phyloP scores from a whole-genome alignment of 1,140 invertebrate species.

The Penaeus chinensis region DNA sequence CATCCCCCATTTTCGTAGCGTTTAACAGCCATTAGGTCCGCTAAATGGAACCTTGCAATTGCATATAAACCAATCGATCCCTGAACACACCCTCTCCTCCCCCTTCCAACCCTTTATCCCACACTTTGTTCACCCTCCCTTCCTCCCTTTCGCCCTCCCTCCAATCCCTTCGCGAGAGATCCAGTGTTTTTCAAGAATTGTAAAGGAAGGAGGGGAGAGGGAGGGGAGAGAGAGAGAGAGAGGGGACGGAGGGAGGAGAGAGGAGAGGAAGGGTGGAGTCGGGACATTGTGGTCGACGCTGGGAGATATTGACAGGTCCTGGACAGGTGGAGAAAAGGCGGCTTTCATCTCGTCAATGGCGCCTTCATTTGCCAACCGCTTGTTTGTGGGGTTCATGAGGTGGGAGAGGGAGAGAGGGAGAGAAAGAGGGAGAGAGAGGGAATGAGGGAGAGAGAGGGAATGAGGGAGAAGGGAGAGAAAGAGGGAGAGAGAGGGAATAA shows the following conservation, averaged over 20 bases:
- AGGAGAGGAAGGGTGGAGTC: background rate
- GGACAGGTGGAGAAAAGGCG: constrained; percentile 48
- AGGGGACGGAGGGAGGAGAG: too few relatives aligned
- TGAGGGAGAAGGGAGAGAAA: too few relatives aligned
- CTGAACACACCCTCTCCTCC: background rate
- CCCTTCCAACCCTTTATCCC: background rate
- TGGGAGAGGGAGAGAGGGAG: too few relatives aligned
- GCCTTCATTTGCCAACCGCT: constrained; percentile 22
- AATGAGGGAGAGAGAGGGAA: too few relatives aligned
- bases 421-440: too few relatives aligned
- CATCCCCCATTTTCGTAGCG: constrained; percentile 57
- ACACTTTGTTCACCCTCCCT: constrained; percentile 28
- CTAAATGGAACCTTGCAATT: constrained; percentile 58
- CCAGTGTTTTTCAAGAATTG: too few relatives aligned
- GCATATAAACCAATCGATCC: constrained; percentile 59
- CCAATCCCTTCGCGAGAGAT: too few relatives aligned
- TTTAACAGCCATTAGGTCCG: constrained; percentile 58
- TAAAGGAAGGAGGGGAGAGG: too few relatives aligned
- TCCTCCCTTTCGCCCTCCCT: background rate
- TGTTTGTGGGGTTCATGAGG: background rate
- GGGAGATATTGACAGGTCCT: constrained; percentile 41
- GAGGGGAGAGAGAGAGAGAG: too few relatives aligned
- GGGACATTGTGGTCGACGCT: background rate
- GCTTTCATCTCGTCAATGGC: background rate
- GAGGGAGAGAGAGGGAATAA: too few relatives aligned